Conservation (phyloP, 2,888 invertebrate genomes). For the Hoplodrina ambigua region DNA sequence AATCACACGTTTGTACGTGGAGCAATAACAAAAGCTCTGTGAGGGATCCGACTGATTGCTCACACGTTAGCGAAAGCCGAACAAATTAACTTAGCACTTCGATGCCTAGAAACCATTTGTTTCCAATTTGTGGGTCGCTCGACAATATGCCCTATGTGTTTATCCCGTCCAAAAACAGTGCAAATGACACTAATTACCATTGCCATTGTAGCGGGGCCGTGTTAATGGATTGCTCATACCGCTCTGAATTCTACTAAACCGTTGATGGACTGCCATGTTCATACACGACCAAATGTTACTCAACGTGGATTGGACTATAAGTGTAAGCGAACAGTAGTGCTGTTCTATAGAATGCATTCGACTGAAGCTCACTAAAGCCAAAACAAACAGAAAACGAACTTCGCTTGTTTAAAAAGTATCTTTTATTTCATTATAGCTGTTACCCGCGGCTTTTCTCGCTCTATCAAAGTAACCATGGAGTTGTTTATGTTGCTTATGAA, state of each 20-base stretch:
- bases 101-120: conserved; percentile 83
- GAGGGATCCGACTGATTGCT: conserved; percentile 80
- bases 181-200: conserved; percentile 88
- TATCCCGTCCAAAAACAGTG: conserved; percentile 89
- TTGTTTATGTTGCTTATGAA: too few relatives aligned
- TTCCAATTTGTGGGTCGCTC: conserved; percentile 85
- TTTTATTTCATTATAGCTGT: neutral
- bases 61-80: conserved; percentile 89
- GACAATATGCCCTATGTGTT: conserved; percentile 87
- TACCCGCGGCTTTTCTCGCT: too few relatives aligned
- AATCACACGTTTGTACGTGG: conserved; percentile 71
- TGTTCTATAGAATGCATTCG: neutral
- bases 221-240: conserved; percentile 85
- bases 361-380: neutral
- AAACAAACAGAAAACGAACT: neutral
- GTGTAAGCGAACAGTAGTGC: neutral
- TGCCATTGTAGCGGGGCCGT: conserved; percentile 78
- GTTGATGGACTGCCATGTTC: conserved; percentile 44
- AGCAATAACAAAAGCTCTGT: conserved; percentile 75
- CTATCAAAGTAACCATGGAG: too few relatives aligned
- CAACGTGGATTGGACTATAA: conserved; percentile 19
- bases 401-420: neutral
- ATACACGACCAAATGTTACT: conserved; percentile 31
- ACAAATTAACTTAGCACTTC: conserved; percentile 89
- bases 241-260: conserved; percentile 75